Evolutionary conservation across 2,797 vertebrate genomes (phyloP).

Genomic region (Melanotaenia nigrans): DNA sequence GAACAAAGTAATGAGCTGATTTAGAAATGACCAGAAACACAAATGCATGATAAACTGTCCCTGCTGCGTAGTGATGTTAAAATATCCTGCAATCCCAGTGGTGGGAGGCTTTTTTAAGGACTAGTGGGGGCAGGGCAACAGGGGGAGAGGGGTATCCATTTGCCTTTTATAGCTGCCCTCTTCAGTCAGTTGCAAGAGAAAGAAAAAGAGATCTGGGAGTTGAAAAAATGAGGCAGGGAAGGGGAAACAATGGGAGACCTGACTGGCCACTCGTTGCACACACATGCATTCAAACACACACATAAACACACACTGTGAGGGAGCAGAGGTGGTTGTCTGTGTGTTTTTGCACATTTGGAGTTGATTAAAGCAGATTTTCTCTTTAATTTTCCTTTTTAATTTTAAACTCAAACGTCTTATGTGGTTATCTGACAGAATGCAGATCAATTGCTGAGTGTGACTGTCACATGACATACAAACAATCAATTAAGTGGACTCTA

Average conservation of each 20-base stretch:
- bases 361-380: slow-evolving; percentile 38
- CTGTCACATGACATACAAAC: slow-evolving; percentile 3
- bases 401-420: slow-evolving; percentile 17
- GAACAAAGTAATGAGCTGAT: slow-evolving; percentile 47
- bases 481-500: background rate
- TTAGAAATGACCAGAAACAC: slow-evolving; percentile 57
- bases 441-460: slow-evolving; percentile 19
- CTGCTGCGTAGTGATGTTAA: slow-evolving; percentile 44
- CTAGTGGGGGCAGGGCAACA: slow-evolving; percentile 67
- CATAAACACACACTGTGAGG: background rate
- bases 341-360: slow-evolving; percentile 31
- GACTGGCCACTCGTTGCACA: slow-evolving; percentile 49
- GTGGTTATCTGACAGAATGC: background rate
- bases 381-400: background rate
- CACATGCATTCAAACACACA: slow-evolving; percentile 7
- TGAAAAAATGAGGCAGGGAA: slow-evolving; percentile 40
- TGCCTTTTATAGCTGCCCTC: slow-evolving; percentile 74
- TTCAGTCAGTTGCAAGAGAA: slow-evolving; percentile 46
- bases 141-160: slow-evolving; percentile 57
- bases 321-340: slow-evolving; percentile 45
- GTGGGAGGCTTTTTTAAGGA: slow-evolving; percentile 59
- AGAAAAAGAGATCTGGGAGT: slow-evolving; percentile 42
- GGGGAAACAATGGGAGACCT: background rate
- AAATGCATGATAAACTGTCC: slow-evolving; percentile 39
- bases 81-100: slow-evolving; percentile 43